Percentiles rank a stretch among this genome's conserved stretches.
These are phyloP conservation scores for Hemicordylus capensis DNA, from an alignment of 2,113 vertebrate species.

Conservation along the genomic window DNA sequence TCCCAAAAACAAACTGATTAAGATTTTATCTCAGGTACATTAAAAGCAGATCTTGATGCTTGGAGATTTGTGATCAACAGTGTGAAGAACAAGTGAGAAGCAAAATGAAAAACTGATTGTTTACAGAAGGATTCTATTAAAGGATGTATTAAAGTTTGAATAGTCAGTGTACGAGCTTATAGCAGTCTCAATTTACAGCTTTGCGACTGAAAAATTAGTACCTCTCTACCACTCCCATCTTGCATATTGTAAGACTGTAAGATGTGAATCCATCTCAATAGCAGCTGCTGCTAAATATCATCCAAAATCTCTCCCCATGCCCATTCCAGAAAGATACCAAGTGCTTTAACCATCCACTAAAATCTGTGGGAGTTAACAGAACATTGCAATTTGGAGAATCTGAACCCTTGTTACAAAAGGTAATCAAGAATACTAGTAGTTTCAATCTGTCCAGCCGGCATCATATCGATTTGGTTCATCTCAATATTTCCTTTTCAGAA, in stretches of 20 bases:
- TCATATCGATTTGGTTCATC: neutral
- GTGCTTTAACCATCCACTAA: neutral
- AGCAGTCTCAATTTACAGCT: neutral
- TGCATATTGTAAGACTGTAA: neutral
- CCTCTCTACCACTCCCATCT: neutral
- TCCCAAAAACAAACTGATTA: constrained; percentile 55
- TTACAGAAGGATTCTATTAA: neutral
- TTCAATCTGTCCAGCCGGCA: neutral
- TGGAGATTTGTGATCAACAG: neutral
- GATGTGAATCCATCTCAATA: neutral
- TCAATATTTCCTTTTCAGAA: neutral
- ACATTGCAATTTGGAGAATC: neutral
- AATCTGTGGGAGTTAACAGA: neutral
- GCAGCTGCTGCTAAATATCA: neutral
- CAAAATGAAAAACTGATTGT: constrained; percentile 12
- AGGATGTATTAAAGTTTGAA: neutral
- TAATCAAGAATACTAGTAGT: neutral
- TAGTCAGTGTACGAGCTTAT: neutral
- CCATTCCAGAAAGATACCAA: neutral
- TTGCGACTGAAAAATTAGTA: neutral
- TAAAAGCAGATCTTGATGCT: constrained; percentile 2
- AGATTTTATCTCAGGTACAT: constrained; percentile 51
- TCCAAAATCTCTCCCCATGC: neutral
- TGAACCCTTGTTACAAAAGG: neutral
- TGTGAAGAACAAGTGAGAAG: constrained; percentile 22